phyloP scores from a whole-genome alignment of 2,888 invertebrate species.

The Bruchidius siliquastri region DNA sequence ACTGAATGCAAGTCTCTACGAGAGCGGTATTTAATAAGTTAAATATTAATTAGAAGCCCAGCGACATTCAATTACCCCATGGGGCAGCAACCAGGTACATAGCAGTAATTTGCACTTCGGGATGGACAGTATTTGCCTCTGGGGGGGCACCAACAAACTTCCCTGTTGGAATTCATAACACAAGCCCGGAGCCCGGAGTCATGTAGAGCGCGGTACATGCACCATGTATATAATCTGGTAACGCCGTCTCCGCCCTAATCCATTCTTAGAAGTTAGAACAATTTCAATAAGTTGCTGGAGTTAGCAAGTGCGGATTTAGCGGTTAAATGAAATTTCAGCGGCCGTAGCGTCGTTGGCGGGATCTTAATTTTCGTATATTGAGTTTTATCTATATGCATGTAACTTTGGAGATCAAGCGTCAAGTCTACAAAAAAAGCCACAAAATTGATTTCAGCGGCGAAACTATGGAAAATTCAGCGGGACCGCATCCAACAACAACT shows the following conservation, averaged over 20 bases:
- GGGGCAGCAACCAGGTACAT: background rate
- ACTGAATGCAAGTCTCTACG: no score
- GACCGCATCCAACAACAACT: background rate
- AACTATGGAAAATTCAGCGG: background rate
- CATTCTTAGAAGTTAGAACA: background rate
- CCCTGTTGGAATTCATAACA: background rate
- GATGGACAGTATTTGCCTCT: background rate
- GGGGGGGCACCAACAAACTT: background rate
- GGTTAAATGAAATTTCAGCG: background rate
- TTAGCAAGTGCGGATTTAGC: background rate
- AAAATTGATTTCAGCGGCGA: background rate
- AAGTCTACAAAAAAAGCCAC: background rate
- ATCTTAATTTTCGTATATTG: background rate
- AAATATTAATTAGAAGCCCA: background rate
- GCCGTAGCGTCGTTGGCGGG: background rate
- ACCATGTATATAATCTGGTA: background rate
- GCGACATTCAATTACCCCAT: background rate
- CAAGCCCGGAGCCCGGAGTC: background rate
- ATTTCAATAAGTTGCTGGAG: background rate
- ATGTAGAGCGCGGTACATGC: background rate
- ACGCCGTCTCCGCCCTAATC: background rate
- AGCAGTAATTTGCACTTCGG: background rate
- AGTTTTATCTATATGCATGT: background rate
- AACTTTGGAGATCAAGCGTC: no score
- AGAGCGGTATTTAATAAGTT: background rate